Base-by-base conservation (phyloP, 92 coral and sea anemone genomes). In the Siderastrea radians region DNA sequence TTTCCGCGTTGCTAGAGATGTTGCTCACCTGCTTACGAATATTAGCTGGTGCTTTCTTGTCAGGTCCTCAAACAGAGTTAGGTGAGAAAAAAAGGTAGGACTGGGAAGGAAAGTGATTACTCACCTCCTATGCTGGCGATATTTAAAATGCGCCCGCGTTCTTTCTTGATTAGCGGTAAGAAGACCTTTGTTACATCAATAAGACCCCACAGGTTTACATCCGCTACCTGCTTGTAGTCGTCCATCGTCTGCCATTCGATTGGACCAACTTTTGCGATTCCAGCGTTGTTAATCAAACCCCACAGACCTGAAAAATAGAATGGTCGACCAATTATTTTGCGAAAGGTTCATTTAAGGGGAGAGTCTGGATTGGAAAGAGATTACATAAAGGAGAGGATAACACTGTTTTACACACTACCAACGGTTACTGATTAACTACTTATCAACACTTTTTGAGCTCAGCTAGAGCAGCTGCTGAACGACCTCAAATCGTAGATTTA, bases 221-320 rank as follows among this genome's bases (percentile, higher is more conserved):
- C 96, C 5, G 96, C 96, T 38, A 90, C 83, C 19, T 68, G 74
- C 73, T 92, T 93, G 78, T 89, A 91, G 6, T 86, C 87, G 6
- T 93, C 94, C 46, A 96, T 73, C 3, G 93, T 81, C 78, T 95
- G 92, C 99, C 98, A 96, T 71, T 96, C 99, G 9, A 93, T 78
- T 5, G 96, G 99, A n/a, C 99, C 99, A 46, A 84, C 82, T n/a
- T 49, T 26, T 13, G 90, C 91, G 44, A 95, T 90, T 13, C 98
- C 99, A 44, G 99, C 99, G 76, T 96, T 96, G 87, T 96, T 96
- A 15, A 96, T 89, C 49, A 96, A 75, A 5, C 98, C 94, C 99
- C 99, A 96, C 46, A 96, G 64, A 45, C 93, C 99, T 96, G 74
- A 14, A 50, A 13, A 44, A 57, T 50, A 57, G 15, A 60, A 51